phyloP scores from a whole-genome alignment of 2,797 vertebrate species.

The Gastrophryne carolinensis region DNA sequence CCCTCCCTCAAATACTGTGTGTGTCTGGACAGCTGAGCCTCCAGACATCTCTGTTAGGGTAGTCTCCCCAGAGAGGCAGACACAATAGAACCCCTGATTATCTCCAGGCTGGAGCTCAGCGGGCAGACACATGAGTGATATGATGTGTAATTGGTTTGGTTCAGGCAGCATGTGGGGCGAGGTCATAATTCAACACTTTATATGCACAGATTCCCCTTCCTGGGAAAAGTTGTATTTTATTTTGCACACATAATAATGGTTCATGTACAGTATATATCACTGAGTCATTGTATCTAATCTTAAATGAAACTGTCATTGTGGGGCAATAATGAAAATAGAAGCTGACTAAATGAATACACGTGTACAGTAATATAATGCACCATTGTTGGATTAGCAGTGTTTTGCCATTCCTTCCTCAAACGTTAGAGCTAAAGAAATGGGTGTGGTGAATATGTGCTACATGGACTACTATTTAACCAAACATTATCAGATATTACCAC shows the following conservation, averaged over 20 bases:
- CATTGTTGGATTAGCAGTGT: background rate
- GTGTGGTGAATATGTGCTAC: background rate
- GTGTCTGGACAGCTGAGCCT: conserved; percentile 25
- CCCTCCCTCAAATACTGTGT: background rate
- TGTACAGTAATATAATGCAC: background rate
- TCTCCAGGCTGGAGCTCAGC: conserved; percentile 9
- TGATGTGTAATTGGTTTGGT: conserved; percentile 21
- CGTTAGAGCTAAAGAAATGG: background rate
- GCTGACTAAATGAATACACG: background rate
- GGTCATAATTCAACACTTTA: conserved; percentile 8
- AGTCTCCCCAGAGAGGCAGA: conserved; percentile 2
- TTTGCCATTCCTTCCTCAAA: background rate
- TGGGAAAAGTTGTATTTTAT: too few species aligned
- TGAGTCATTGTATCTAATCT: background rate
- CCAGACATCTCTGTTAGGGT: conserved; percentile 14
- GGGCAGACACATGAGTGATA: conserved; percentile 3
- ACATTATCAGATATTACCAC: too few species aligned
- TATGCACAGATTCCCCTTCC: background rate
- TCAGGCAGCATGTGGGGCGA: conserved; percentile 21
- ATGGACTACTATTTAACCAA: too few species aligned
- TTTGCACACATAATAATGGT: too few species aligned
- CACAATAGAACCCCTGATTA: conserved; percentile 8
- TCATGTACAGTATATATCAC: background rate
- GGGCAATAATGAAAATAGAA: background rate
- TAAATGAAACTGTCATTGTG: background rate